phyloP scores from a whole-genome alignment of 2,888 invertebrate species.

The Zhuqinia jingwanae region DNA sequence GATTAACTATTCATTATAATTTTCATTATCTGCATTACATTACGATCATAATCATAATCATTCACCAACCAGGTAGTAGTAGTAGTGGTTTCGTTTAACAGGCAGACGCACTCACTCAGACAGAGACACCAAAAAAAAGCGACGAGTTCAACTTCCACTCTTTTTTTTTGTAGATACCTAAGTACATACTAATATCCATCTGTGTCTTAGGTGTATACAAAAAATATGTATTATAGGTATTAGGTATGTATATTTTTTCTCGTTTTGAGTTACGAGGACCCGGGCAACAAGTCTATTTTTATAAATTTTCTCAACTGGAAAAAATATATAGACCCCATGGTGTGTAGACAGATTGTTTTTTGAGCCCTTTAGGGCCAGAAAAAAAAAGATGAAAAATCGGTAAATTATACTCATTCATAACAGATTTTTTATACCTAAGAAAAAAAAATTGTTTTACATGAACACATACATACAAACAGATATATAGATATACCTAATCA shows the following conservation, averaged over 20 bases:
- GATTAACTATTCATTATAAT: conserved; percentile 67
- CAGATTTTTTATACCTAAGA: conserved; percentile 36
- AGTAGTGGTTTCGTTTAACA: conserved; percentile 46
- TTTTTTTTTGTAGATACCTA: conserved; percentile 18
- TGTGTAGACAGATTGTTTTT: conserved; percentile 79
- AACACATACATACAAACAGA: conserved; percentile 17
- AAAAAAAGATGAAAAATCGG: conserved; percentile 79
- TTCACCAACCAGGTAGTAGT: too few relatives aligned
- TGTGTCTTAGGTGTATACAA: neutral
- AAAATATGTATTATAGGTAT: too few relatives aligned
- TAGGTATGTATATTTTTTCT: conserved; percentile 32
- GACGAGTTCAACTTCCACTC: conserved; percentile 23
- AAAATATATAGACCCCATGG: conserved; percentile 78
- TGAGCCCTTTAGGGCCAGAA: conserved; percentile 78
- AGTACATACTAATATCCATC: conserved; percentile 1
- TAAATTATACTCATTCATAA: conserved; percentile 77
- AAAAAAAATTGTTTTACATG: conserved; percentile 52
- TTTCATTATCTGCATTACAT: conserved; percentile 49
- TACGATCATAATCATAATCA: conserved; percentile 42
- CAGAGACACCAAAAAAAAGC: too few relatives aligned
- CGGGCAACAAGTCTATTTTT: conserved; percentile 76
- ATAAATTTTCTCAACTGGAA: conserved; percentile 73
- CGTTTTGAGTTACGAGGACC: conserved; percentile 70
- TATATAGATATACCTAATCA: too few relatives aligned
- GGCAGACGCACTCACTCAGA: too few relatives aligned